A percentile compares a stretch with the other conserved stretches of the same genome.
Evolutionary conservation across 1,140 invertebrate species (phyloP).

Genomic region (Lepidurus packardi): DNA sequence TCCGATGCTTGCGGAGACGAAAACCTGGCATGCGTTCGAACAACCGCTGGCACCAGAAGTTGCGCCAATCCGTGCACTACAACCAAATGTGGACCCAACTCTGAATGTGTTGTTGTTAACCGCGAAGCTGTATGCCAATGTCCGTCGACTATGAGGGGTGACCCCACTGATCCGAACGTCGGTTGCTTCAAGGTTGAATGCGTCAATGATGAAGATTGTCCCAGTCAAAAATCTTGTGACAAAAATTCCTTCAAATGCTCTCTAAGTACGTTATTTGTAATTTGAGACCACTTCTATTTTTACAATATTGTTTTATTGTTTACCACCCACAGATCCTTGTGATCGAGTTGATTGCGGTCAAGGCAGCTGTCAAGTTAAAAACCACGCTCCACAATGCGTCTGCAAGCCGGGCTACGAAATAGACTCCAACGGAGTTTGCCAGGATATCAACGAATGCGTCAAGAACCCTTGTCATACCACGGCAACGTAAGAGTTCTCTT

Average conservation of each 20-base stretch:
- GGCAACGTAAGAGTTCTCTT: constrained; percentile 53
- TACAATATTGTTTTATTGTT: constrained; percentile 14
- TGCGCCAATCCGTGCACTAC: constrained; percentile 68
- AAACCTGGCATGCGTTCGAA: constrained; percentile 61
- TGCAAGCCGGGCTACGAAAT: constrained; percentile 66
- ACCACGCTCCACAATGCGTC: constrained; percentile 46
- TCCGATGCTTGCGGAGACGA: constrained; percentile 61
- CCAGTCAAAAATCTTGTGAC: constrained; percentile 39
- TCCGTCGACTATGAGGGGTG: constrained; percentile 41
- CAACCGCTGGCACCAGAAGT: constrained; percentile 46
- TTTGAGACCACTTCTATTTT: neutral
- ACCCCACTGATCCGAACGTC: constrained; percentile 40
- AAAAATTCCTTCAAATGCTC: constrained; percentile 38
- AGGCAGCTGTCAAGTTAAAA: constrained; percentile 43
- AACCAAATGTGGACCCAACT: constrained; percentile 43
- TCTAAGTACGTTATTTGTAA: constrained; percentile 20
- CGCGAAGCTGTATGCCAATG: constrained; percentile 61
- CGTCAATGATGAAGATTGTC: constrained; percentile 40
- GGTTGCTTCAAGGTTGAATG: constrained; percentile 41
- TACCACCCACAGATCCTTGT: constrained; percentile 40
- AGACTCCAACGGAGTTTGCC: constrained; percentile 59
- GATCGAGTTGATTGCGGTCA: constrained; percentile 41
- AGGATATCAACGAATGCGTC: constrained; percentile 74
- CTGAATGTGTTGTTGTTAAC: constrained; percentile 51
- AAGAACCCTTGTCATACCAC: constrained; percentile 67